Evolutionary conservation across 2,888 invertebrate genomes (phyloP).

Genomic region (Anticlea derivata): DNA sequence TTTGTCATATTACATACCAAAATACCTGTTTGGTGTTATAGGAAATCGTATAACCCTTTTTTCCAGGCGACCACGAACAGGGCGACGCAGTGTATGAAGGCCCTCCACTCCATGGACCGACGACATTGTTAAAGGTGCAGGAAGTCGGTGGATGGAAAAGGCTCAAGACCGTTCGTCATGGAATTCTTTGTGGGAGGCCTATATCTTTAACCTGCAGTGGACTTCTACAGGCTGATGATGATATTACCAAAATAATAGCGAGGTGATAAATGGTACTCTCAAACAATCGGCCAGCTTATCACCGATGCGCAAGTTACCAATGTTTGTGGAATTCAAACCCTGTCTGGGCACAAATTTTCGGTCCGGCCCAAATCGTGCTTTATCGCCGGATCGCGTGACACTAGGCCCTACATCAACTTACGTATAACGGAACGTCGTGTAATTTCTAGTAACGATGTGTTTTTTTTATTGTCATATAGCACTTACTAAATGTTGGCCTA

Average conservation of each 20-base stretch:
- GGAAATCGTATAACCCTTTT: too few species aligned
- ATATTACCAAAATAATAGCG: not conserved
- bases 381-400: slow-evolving; percentile 76
- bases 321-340: slow-evolving; percentile 20
- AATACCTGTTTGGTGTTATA: too few species aligned
- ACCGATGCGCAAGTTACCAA: slow-evolving; percentile 14
- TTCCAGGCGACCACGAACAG: too few species aligned
- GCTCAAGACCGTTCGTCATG: too few species aligned
- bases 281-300: not conserved
- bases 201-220: too few species aligned
- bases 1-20: too few species aligned
- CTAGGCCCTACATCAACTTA: slow-evolving; percentile 63
- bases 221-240: too few species aligned
- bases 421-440: slow-evolving; percentile 74
- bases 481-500: slow-evolving; percentile 34
- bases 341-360: slow-evolving; percentile 41
- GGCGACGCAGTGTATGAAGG: too few species aligned
- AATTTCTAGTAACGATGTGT: slow-evolving; percentile 78
- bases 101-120: too few species aligned
- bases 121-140: too few species aligned
- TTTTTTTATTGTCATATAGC: slow-evolving; percentile 72
- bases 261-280: not conserved
- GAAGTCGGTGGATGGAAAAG: too few species aligned
- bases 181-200: too few species aligned
- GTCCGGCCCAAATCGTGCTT: slow-evolving; percentile 57